These are phyloP conservation scores for Galeopsomyia nigrocyanea DNA, from an alignment of 2,888 invertebrate genomes.

Conservation along the genomic window DNA sequence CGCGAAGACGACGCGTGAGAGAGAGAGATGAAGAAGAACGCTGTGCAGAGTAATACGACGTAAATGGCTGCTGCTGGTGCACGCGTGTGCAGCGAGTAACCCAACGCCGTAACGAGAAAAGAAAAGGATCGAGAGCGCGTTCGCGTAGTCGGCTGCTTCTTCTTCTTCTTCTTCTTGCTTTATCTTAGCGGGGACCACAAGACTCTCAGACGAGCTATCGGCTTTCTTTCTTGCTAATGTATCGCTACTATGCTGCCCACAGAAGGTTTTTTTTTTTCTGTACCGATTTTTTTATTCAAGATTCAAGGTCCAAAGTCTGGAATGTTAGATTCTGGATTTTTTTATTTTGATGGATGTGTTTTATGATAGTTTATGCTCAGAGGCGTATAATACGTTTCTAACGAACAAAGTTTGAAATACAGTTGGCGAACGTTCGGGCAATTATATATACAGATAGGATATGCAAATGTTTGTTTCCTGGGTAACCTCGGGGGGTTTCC, in stretches of 20 bases:
- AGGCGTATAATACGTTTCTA: not conserved
- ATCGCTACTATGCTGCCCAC: too few relatives aligned
- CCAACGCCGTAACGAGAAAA: constrained; percentile 39
- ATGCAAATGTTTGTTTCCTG: constrained; percentile 30
- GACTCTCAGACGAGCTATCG: constrained; percentile 6
- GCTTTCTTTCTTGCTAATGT: constrained; percentile 1
- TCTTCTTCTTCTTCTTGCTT: constrained; percentile 5
- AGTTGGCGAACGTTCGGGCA: not conserved
- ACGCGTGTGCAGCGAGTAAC: constrained; percentile 18
- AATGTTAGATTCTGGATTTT: too few relatives aligned
- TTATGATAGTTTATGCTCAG: too few relatives aligned
- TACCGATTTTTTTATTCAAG: too few relatives aligned
- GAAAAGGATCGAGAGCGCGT: constrained; percentile 27
- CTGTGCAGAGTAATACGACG: constrained; percentile 1
- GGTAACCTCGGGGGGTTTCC: constrained; percentile 20
- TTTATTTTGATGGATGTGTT: too few relatives aligned
- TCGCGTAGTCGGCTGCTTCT: constrained; percentile 15
- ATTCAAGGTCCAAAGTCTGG: too few relatives aligned
- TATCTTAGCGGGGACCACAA: too few relatives aligned
- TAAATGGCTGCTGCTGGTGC: constrained; percentile 16
- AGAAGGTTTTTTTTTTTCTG: too few relatives aligned
- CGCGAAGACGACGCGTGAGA: not conserved
- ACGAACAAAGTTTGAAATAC: too few relatives aligned
- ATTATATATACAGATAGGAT: not conserved
- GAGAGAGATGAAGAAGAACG: not conserved